Base-by-base conservation (phyloP, 2,888 invertebrate genomes). In the Nowickia ferox region DNA sequence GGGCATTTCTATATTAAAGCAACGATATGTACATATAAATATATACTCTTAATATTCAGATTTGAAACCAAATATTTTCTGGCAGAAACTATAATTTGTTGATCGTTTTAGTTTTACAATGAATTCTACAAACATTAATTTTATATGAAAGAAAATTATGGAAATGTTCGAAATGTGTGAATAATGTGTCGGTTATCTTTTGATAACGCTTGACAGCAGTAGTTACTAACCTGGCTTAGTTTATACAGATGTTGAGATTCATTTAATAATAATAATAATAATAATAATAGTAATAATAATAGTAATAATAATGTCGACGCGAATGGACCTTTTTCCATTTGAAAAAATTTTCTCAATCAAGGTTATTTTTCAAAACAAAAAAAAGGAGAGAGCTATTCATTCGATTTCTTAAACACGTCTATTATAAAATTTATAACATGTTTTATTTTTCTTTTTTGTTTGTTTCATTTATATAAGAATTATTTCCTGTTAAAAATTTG, bases 121-220 rank as follows among this genome's bases (percentile, higher is more conserved):
- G 44, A 75, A 51, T 42, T 53, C 30, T n/a, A 65, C 44, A 44
- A n/a, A 68, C 59, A 68, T 59, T 68, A 59, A 51, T 68, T 77
- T 77, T 30, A 40, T 68, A 61, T 55, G 38, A 38, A 53, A 76
- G 53, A 55, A 81, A 74, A 61, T 22, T 72, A 68, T 68, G 72
- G 59, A 75, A 83, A 83, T 74, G 51, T 84, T 77, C 51, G 42
- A 71, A 87, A 87, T 79, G 88, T 87, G 87, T 88, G 88, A 88
- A 88, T 87, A 88, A 87, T 88, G 86, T 88, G 85, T 84, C 86
- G 87, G 87, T 83, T 83, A 83, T 80, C 80, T 83, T 87, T 87
- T 84, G 81, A 82, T 84, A 75, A 80, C 57, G 42, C 59, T 44
- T 30, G 22, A 40, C 59, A 19, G 40, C 48, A 40, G 30, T 51